phyloP scores from a whole-genome alignment of 2,113 vertebrate genomes.

The Chaenogobius annularis region DNA sequence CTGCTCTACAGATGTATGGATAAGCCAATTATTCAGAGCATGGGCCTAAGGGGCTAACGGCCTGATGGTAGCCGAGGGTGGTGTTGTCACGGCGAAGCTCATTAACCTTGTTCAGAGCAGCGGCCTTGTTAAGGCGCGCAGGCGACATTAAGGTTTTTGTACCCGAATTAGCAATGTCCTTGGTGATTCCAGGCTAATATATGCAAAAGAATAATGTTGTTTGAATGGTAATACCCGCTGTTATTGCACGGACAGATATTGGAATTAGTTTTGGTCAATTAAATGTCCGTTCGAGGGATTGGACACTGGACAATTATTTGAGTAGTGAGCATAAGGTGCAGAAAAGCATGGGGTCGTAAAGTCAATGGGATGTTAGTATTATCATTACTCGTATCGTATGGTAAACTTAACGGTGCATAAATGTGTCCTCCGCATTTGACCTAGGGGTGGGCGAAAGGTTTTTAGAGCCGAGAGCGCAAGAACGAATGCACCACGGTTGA shows the following conservation, averaged over 20 bases:
- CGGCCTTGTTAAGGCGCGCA: conserved; percentile 5
- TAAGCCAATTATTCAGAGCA: conserved; percentile 41
- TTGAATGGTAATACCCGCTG: not conserved
- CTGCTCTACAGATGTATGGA: conserved; percentile 31
- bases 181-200: not conserved
- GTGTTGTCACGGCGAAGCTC: conserved; percentile 25
- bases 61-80: conserved; percentile 27
- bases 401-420: not conserved
- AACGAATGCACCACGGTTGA: no score
- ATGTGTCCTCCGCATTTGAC: not conserved
- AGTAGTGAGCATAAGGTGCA: not conserved
- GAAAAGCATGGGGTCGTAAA: not conserved
- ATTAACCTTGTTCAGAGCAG: conserved; percentile 41
- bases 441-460: not conserved
- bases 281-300: not conserved
- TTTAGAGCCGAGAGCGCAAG: no score
- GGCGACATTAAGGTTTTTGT: not conserved
- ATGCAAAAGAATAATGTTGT: not conserved
- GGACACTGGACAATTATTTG: not conserved
- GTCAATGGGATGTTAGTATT: not conserved
- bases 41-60: conserved; percentile 30
- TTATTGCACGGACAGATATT: not conserved
- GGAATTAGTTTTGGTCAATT: not conserved
- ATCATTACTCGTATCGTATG: not conserved
- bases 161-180: not conserved